Evolutionary conservation across 2,888 invertebrate species (phyloP).

Genomic region (Trissolcus japonicus): DNA sequence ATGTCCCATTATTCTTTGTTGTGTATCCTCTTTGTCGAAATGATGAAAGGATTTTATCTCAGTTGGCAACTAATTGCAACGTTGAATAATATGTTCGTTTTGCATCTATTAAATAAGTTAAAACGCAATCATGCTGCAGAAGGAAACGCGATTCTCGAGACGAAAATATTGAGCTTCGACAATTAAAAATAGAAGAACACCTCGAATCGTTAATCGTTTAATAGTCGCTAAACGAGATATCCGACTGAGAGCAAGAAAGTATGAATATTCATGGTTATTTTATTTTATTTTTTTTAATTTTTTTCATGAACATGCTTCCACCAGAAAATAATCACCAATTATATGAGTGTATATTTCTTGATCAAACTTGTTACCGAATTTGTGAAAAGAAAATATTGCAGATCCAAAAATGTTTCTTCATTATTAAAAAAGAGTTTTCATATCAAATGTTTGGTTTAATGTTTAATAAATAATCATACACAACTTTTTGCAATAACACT

Average conservation of each 20-base stretch:
- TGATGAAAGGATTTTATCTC: too few species aligned
- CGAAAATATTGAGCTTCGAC: slow-evolving; percentile 7
- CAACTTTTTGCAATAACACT: neutral
- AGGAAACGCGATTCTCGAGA: neutral
- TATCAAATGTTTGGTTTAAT: neutral
- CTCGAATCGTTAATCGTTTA: slow-evolving; percentile 25
- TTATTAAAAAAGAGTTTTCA: too few species aligned
- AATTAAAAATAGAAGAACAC: slow-evolving; percentile 17
- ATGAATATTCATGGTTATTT: slow-evolving; percentile 21
- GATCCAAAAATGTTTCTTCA: too few species aligned
- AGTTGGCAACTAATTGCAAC: too few species aligned
- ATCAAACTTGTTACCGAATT: neutral
- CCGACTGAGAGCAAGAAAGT: neutral
- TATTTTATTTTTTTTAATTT: neutral
- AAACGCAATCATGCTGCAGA: neutral
- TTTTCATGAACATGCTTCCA: neutral
- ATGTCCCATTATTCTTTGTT: too few species aligned
- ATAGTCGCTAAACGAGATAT: slow-evolving; percentile 16
- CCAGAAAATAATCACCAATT: slow-evolving; percentile 1
- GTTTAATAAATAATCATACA: neutral
- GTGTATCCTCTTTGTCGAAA: too few species aligned
- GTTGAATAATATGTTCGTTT: neutral
- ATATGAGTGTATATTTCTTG: neutral
- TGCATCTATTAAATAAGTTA: neutral
- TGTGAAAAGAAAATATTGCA: too few species aligned